Percentiles rank a stretch among this genome's conserved stretches.
These are phyloP conservation scores for Eristalis tenax DNA, from an alignment of 2,888 invertebrate species.

Conservation along the genomic window DNA sequence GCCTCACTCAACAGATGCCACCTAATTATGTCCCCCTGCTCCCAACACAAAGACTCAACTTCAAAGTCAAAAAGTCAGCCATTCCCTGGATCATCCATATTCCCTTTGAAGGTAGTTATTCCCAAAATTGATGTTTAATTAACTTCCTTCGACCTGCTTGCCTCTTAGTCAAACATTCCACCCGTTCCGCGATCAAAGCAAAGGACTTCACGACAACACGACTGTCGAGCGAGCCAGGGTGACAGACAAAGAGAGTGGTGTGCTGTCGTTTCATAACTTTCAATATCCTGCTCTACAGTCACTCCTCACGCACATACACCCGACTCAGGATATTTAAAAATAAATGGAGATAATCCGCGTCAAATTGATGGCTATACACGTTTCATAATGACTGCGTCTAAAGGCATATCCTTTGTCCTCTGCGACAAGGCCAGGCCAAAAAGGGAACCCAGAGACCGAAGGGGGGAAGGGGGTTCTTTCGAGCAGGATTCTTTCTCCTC, in stretches of 20 bases:
- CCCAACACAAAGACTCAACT: not conserved
- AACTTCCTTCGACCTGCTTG: not conserved
- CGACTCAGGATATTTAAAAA: not conserved
- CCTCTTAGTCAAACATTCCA: not conserved
- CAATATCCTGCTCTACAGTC: not conserved
- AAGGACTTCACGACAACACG: not conserved
- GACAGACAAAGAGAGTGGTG: not conserved
- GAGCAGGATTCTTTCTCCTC: no score
- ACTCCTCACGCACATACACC: not conserved
- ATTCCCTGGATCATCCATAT: not conserved
- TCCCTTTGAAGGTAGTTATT: not conserved
- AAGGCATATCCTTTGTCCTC: not conserved
- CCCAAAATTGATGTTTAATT: not conserved
- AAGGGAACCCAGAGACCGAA: no score
- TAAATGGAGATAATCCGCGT: conserved; percentile 7
- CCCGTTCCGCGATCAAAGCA: not conserved
- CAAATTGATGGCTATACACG: conserved; percentile 23
- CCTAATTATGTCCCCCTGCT: not conserved
- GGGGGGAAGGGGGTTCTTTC: no score
- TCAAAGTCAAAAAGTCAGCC: not conserved
- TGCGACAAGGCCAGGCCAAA: not conserved
- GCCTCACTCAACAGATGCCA: not conserved
- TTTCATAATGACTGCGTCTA: conserved; percentile 3
- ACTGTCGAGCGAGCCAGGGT: not conserved
- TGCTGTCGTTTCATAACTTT: not conserved